A percentile compares a stretch with the other conserved stretches of the same genome.
Conservation (phyloP, 2,888 invertebrate genomes). For the Hyposoter dolosus region DNA sequence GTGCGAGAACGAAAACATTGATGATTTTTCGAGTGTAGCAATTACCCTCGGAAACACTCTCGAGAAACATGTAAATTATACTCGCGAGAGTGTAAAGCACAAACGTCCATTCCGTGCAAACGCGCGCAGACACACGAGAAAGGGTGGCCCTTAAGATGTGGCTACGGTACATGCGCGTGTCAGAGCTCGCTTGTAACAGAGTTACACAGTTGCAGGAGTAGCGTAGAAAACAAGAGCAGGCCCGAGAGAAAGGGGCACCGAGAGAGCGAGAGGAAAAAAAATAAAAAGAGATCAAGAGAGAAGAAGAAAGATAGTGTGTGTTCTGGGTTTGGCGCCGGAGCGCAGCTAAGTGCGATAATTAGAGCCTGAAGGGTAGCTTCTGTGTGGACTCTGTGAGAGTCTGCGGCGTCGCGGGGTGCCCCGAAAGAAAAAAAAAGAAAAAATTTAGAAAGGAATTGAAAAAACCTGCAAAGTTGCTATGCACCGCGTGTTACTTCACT, state of each 20-base stretch:
- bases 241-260: slow-evolving; percentile 23
- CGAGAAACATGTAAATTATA: slow-evolving; percentile 73
- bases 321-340: slow-evolving; percentile 71
- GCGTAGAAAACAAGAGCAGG: slow-evolving; percentile 39
- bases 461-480: slow-evolving; percentile 34
- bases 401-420: slow-evolving; percentile 63
- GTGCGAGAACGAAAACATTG: slow-evolving; percentile 69
- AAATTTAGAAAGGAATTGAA: slow-evolving; percentile 17
- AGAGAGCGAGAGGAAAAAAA: not conserved
- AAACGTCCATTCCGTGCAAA: slow-evolving; percentile 33
- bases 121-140: slow-evolving; percentile 45
- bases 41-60: slow-evolving; percentile 75
- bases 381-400: slow-evolving; percentile 40
- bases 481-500: slow-evolving; percentile 45
- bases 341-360: slow-evolving; percentile 81
- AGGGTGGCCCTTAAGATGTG: slow-evolving; percentile 53
- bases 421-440: slow-evolving; percentile 32
- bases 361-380: slow-evolving; percentile 74
- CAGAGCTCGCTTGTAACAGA: slow-evolving; percentile 24
- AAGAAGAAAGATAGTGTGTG: slow-evolving; percentile 35
- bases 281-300: slow-evolving; percentile 56
- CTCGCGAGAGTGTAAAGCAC: slow-evolving; percentile 74
- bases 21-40: slow-evolving; percentile 79
- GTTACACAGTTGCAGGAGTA: slow-evolving; percentile 23
- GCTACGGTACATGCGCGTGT: slow-evolving; percentile 8